Conservation (phyloP, 1,140 invertebrate genomes). For the Nixonia krombeini region DNA sequence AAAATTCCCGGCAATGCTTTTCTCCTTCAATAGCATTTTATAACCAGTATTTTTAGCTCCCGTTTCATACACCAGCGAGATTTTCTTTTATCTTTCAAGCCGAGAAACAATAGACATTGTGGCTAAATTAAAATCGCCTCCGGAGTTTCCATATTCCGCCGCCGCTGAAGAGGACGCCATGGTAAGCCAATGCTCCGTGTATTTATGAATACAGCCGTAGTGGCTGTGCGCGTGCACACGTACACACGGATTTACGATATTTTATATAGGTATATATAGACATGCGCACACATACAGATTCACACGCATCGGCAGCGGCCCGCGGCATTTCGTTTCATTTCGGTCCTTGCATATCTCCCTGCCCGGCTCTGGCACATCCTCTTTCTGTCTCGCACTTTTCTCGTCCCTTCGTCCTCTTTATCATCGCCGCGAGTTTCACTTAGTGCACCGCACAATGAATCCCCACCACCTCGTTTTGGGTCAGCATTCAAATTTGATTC, state of each 20-base stretch:
- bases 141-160: conserved; percentile 69
- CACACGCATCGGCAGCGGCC: conserved; percentile 40
- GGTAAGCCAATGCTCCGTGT: conserved; percentile 37
- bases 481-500: too few species aligned
- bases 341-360: conserved; percentile 51
- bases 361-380: conserved; percentile 33
- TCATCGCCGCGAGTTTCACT: conserved; percentile 29
- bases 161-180: conserved; percentile 57
- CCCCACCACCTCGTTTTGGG: conserved; percentile 37
- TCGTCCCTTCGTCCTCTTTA: conserved; percentile 38
- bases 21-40: conserved; percentile 3
- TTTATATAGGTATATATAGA: too few species aligned
- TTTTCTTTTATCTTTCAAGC: conserved; percentile 56
- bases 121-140: conserved; percentile 72
- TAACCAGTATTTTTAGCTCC: conserved; percentile 5
- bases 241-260: too few species aligned
- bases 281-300: not conserved
- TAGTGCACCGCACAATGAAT: conserved; percentile 38
- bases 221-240: conserved; percentile 1
- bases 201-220: too few species aligned
- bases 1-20: not conserved
- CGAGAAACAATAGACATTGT: conserved; percentile 69
- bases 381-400: conserved; percentile 30
- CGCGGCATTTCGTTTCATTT: conserved; percentile 68
- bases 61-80: conserved; percentile 11